Conservation (phyloP, 1,140 invertebrate species). For the Drosophila truncata region DNA sequence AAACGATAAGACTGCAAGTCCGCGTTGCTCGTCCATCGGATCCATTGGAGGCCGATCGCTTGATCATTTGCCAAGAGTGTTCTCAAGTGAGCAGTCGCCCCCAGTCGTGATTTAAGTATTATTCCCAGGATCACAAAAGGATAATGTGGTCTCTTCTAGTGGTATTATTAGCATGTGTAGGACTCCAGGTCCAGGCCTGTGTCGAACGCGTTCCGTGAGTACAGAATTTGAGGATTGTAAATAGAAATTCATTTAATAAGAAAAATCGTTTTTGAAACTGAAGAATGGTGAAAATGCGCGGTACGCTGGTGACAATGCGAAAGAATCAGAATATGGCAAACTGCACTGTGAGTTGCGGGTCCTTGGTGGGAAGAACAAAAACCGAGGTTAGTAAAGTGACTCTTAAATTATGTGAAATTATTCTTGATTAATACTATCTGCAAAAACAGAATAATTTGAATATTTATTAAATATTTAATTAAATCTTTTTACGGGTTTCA, state of each 20-base stretch:
- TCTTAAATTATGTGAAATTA: background rate
- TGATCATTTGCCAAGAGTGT: conserved; percentile 61
- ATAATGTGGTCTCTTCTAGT: conserved; percentile 49
- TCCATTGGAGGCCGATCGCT: conserved; percentile 41
- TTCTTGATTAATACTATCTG: background rate
- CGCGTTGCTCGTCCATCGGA: conserved; percentile 17
- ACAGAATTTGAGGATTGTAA: background rate
- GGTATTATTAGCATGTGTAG: conserved; percentile 19
- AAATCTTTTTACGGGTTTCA: background rate
- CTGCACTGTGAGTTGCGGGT: conserved; percentile 63
- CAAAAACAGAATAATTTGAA: background rate
- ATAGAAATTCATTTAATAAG: background rate
- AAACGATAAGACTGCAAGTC: conserved; percentile 54
- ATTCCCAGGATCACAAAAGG: background rate
- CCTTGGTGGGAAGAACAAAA: conserved; percentile 60
- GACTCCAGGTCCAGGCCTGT: conserved; percentile 49
- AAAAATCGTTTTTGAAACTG: background rate
- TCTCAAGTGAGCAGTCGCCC: conserved; percentile 48
- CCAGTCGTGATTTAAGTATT: background rate
- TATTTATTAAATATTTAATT: background rate
- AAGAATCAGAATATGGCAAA: conserved; percentile 58
- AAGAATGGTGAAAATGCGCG: conserved; percentile 63
- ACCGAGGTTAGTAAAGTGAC: conserved; percentile 52
- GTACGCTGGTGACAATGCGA: conserved; percentile 71
- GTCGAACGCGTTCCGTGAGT: conserved; percentile 73